Evolutionary conservation across 2,113 vertebrate genomes (phyloP).

Genomic region (Steatornis caripensis): DNA sequence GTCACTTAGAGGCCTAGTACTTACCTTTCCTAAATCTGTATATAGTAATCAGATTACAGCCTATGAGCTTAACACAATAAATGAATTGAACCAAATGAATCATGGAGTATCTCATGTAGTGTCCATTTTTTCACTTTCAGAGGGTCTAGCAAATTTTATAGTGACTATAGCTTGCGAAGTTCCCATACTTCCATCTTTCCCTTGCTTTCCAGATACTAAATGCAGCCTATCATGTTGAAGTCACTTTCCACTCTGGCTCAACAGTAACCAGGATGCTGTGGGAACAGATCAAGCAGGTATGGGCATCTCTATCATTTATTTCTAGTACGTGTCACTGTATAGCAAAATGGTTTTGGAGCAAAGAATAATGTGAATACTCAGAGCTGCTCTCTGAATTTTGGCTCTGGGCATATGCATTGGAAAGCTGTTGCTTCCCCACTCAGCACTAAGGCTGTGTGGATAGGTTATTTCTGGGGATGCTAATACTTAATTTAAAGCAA

Average conservation of each 20-base stretch:
- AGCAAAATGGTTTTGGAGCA: background rate
- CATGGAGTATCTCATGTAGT: rapidly evolving
- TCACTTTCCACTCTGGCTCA: slow-evolving; percentile 96
- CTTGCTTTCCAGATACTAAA: slow-evolving; percentile 84
- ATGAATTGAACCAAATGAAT: background rate
- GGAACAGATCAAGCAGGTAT: slow-evolving; percentile 98
- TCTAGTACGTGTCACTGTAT: background rate
- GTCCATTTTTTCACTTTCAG: background rate
- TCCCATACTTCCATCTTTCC: background rate
- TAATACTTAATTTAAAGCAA: background rate
- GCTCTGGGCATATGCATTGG: background rate
- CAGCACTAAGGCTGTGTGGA: background rate
- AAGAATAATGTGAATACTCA: background rate
- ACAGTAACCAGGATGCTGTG: slow-evolving; percentile 92
- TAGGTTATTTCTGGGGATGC: background rate
- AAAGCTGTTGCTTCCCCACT: background rate
- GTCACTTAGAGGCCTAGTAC: background rate
- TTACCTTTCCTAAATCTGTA: background rate
- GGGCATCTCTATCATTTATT: background rate
- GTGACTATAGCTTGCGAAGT: background rate
- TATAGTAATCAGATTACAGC: too few species aligned
- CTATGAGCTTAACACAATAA: background rate
- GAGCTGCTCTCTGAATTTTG: background rate
- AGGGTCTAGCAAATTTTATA: background rate
- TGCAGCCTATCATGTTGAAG: slow-evolving; percentile 96